Evolutionary conservation across 2,888 invertebrate species (phyloP), one percentile per base, ranked within the genome.

Genomic region (Argynnis bischoffii): DNA sequence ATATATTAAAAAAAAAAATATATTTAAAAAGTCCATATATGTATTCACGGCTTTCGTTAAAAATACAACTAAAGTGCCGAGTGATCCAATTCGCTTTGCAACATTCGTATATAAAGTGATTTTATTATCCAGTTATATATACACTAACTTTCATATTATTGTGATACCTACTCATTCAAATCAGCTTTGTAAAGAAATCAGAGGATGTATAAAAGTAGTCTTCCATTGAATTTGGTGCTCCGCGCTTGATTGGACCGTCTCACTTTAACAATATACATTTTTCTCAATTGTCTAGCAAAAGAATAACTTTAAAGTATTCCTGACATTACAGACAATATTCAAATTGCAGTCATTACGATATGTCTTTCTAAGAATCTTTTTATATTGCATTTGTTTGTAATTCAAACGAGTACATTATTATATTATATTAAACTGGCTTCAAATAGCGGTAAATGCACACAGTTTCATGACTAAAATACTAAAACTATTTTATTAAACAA

Each of bases 181-280:
- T 57, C 59, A 65, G 65, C 68, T 50, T 63, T 63, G 56, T 21
- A 35, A 60, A 69, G 67, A 67, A 64, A 66, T 67, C 69, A 54
- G 48, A 51, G 63, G 35, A 67, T 68, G 50, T 56, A 71, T 66
- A 69, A 69, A 67, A 67, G 64, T 68, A 63, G 69, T 69, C 69
- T 66, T 67, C 72, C 69, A 68, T 72, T 69, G 66, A 69, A 69
- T 60, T 65, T 69, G 56, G 63, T 57, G 69, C 56, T 61, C 66
- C 35, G 60, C 31, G 48, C 55, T 57, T 72, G 69, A 72, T 72
- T 72, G 72, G 69, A 54, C 60, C 56, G 50, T 72, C 71, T 69
- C 65, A 64, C 64, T 69, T 46, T 65, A 61, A 69, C 69, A 69
- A 63, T 69, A 65, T 63, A 46, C 59, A 59, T 66, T 51, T 64